Percentiles rank a stretch among this genome's conserved stretches.
phyloP scores from a whole-genome alignment of 2,888 invertebrate species.

The Himalopsyche kuldschensis region DNA sequence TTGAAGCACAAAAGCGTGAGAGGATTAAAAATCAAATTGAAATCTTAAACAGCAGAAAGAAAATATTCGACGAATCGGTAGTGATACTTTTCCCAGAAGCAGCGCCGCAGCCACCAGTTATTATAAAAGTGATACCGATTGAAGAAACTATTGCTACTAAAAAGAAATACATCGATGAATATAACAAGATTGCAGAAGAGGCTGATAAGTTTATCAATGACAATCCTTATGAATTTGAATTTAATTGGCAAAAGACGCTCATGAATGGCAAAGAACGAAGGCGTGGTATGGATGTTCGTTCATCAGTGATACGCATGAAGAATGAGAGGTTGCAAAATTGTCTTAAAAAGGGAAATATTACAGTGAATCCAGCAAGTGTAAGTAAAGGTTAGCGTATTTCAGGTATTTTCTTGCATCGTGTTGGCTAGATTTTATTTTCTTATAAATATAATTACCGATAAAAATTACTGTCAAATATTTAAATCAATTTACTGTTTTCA shows the following conservation, averaged over 20 bases:
- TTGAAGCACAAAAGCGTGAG: slow-evolving; percentile 60
- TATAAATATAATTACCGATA: neutral
- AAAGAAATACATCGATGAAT: slow-evolving; percentile 50
- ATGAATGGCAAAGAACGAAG: slow-evolving; percentile 57
- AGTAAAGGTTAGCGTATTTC: neutral
- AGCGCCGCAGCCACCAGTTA: slow-evolving; percentile 53
- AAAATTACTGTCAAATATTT: neutral
- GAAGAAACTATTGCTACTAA: slow-evolving; percentile 51
- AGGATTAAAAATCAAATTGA: slow-evolving; percentile 62
- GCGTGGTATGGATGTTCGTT: slow-evolving; percentile 52
- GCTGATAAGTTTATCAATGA: slow-evolving; percentile 51
- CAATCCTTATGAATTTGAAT: slow-evolving; percentile 55
- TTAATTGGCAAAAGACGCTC: slow-evolving; percentile 61
- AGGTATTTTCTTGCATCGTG: neutral
- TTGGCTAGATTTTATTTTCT: neutral
- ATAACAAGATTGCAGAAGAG: slow-evolving; percentile 45
- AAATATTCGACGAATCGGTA: slow-evolving; percentile 68
- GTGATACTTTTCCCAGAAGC: slow-evolving; percentile 65
- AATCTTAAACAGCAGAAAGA: slow-evolving; percentile 60
- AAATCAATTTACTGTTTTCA: no score
- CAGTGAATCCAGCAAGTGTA: neutral
- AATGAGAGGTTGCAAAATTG: slow-evolving; percentile 47
- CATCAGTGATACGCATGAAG: slow-evolving; percentile 49
- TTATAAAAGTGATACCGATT: slow-evolving; percentile 52
- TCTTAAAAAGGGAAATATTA: slow-evolving; percentile 33